Base-by-base conservation (phyloP, 2,888 invertebrate species). In the Cenopis cana region DNA sequence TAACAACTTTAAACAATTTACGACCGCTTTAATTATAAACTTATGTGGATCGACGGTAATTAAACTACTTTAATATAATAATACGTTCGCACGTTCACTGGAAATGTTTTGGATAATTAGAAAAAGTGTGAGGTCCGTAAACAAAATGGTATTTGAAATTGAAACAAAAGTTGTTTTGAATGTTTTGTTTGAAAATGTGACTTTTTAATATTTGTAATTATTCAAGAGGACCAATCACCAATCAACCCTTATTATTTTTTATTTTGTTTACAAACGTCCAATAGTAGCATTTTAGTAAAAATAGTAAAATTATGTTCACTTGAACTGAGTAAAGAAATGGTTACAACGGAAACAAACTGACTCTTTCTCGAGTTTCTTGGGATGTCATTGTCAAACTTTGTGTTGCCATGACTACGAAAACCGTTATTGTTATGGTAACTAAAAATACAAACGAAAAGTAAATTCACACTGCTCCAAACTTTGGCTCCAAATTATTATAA, bases 371-470 rank as follows among this genome's bases (percentile, higher is more conserved):
- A 2, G 2, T 5, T 54, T 59, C 54, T 56, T 38, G 55, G 75
- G 54, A 33, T 73, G 76, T 74, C 77, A 78, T 33, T 73, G 76
- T 74, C 77, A 78, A 75, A 66, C 59, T 29, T 57, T 78, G 78
- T 80, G 79, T 79, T 85, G 82, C 82, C 82, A 85, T 85, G 86
- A 80, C 75, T 71, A 84, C 83, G 10, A 29, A 50, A 20, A 57
- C 71, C 61, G 71, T 71, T 71, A 71, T 71, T 66, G 61, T 71
- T 67, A 71, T 71, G 71, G 66, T 67, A 56, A 71, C 71, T 8
- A 36, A 46, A 46, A 46, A 2, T 46, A 8, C 14, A 46, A 46
- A 46, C 46, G 46, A 46, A 46, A n/a, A n/a, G 41, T 14, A 46
- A n/a, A 41, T 41, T 12, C 0, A 41, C n/a, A n/a, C n/a, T n/a